Percentiles rank a stretch among this genome's conserved stretches.
Conservation (phyloP, 2,888 invertebrate genomes). For the Julus scanicus region DNA sequence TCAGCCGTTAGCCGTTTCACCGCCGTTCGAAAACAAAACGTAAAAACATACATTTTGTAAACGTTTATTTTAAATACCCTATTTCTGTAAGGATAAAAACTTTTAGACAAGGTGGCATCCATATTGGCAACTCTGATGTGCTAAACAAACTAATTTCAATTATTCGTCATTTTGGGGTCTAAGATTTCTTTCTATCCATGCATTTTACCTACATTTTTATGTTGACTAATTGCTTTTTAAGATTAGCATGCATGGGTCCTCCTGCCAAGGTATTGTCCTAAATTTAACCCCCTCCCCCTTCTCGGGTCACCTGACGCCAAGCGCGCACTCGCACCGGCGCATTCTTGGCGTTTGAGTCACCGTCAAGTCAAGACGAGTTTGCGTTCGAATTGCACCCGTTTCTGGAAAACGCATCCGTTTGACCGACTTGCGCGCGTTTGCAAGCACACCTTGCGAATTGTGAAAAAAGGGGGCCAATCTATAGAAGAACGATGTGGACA, state of each 20-base stretch:
- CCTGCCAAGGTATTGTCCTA: neutral
- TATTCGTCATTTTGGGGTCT: too few relatives aligned
- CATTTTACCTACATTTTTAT: too few relatives aligned
- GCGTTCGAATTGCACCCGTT: neutral
- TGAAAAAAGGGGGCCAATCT: neutral
- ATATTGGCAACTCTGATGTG: too few relatives aligned
- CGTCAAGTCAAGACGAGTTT: neutral
- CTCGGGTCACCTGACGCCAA: neutral
- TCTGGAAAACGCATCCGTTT: constrained; percentile 8
- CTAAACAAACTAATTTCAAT: too few relatives aligned
- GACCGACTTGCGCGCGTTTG: neutral
- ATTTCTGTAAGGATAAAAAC: too few relatives aligned
- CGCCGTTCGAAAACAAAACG: too few relatives aligned
- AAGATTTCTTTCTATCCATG: too few relatives aligned
- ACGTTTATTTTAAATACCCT: too few relatives aligned
- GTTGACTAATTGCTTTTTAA: too few relatives aligned
- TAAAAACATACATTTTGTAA: too few relatives aligned
- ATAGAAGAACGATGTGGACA: neutral
- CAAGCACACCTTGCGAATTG: neutral
- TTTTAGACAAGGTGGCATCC: too few relatives aligned
- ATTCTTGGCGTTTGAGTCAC: constrained; percentile 26
- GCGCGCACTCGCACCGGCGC: neutral
- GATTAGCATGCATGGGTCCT: neutral
- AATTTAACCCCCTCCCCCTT: neutral
- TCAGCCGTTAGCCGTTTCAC: too few relatives aligned